These are phyloP conservation scores for Parotocinclus haroldoi DNA, from an alignment of 2,797 vertebrate genomes.

Conservation along the genomic window DNA sequence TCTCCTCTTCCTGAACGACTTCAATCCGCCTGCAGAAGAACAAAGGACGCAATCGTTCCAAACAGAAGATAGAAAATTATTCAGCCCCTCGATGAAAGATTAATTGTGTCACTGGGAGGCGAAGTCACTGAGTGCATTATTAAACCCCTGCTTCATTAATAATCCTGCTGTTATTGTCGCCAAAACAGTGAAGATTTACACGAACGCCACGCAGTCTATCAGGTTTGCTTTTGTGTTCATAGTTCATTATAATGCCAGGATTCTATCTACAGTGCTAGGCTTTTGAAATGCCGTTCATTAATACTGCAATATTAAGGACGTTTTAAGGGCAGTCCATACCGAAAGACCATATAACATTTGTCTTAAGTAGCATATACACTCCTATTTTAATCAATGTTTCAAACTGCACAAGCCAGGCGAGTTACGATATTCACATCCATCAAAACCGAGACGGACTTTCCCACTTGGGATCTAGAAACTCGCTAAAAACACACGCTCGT, in stretches of 20 bases:
- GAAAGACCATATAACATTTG: background rate
- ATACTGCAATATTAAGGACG: background rate
- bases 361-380: background rate
- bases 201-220: constrained; percentile 7
- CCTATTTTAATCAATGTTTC: constrained; percentile 1
- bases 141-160: constrained; percentile 9
- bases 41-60: constrained; percentile 8
- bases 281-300: constrained; percentile 56
- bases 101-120: background rate
- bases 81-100: constrained; percentile 15
- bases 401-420: background rate
- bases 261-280: constrained; percentile 42
- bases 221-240: constrained; percentile 10
- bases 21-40: constrained; percentile 35
- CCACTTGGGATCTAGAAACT: no score
- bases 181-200: constrained; percentile 6
- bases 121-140: background rate
- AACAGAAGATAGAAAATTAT: constrained; percentile 19
- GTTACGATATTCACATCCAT: background rate
- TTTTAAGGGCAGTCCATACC: background rate
- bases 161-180: constrained; percentile 5
- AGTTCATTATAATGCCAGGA: constrained; percentile 47
- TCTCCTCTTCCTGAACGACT: constrained; percentile 22
- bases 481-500: no score
- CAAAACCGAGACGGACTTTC: background rate